Percentiles rank a stretch among this genome's conserved stretches.
phyloP scores from a whole-genome alignment of 2,113 vertebrate genomes.

The Tachuris rubrigastra region DNA sequence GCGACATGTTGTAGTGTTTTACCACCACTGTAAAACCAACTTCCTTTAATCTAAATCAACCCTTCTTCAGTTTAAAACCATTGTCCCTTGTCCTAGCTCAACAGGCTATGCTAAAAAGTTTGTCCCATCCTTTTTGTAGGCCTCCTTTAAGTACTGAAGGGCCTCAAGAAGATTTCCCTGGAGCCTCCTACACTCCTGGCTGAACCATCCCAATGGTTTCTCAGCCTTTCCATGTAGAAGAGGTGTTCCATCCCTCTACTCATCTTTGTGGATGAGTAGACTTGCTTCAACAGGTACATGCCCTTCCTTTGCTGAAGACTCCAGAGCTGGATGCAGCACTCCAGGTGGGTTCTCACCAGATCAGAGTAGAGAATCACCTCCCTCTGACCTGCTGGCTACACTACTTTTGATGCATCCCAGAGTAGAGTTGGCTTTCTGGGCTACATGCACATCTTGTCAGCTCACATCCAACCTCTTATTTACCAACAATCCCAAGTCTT shows the following conservation, averaged over 20 bases:
- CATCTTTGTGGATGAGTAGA: neutral
- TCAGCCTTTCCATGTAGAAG: neutral
- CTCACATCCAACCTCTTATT: neutral
- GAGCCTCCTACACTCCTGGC: neutral
- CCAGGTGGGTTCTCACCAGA: neutral
- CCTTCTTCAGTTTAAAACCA: neutral
- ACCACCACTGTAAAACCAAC: neutral
- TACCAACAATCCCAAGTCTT: neutral
- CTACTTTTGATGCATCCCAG: neutral
- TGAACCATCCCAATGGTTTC: neutral
- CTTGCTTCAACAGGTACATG: neutral
- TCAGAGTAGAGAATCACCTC: neutral
- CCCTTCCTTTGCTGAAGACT: neutral
- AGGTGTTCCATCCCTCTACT: neutral
- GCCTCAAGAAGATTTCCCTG: neutral
- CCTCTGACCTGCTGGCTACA: neutral
- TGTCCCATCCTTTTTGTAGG: neutral
- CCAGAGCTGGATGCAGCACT: neutral
- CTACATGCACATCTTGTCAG: neutral
- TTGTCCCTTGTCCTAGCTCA: neutral
- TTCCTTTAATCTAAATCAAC: neutral
- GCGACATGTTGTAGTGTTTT: neutral
- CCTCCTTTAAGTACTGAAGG: neutral
- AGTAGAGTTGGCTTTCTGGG: neutral
- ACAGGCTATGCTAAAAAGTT: neutral